Conservation (phyloP, 2,888 invertebrate species). For the Unio pictorum region DNA sequence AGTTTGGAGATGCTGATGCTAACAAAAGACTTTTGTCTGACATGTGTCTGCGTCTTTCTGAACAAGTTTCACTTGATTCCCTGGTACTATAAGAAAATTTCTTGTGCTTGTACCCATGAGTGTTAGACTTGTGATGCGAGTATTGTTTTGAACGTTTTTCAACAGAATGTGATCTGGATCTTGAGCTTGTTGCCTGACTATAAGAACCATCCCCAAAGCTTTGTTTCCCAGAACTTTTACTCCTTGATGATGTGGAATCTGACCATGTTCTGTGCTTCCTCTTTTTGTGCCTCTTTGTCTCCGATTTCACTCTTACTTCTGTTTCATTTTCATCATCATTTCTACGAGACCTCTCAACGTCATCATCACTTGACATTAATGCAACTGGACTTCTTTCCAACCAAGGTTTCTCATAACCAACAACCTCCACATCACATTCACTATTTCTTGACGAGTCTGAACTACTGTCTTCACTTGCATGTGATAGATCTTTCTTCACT, state of each 20-base stretch:
- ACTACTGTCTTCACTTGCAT: slow-evolving; percentile 21
- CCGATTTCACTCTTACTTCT: slow-evolving; percentile 21
- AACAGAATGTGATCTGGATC: slow-evolving; percentile 18
- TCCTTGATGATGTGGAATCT: slow-evolving; percentile 7
- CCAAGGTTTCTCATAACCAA: slow-evolving; percentile 80
- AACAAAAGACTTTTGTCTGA: not conserved
- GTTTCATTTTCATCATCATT: slow-evolving; percentile 18
- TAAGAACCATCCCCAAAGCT: not conserved
- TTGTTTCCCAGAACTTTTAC: not conserved
- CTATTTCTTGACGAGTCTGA: slow-evolving; percentile 34
- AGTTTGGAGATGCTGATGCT: not conserved
- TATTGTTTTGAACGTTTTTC: slow-evolving; percentile 9
- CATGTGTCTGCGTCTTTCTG: not conserved
- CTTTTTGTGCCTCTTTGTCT: slow-evolving; percentile 14
- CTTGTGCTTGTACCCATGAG: slow-evolving; percentile 22
- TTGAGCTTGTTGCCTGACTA: slow-evolving; percentile 7
- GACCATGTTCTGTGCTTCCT: slow-evolving; percentile 6
- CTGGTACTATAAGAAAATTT: slow-evolving; percentile 16
- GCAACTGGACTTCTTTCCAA: slow-evolving; percentile 77
- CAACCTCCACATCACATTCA: slow-evolving; percentile 71
- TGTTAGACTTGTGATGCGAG: not conserved
- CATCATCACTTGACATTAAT: slow-evolving; percentile 56
- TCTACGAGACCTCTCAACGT: slow-evolving; percentile 24
- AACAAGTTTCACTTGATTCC: slow-evolving; percentile 1
- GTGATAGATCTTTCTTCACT: not conserved